Evolutionary conservation across 2,888 invertebrate species (phyloP), one percentile per base, ranked within the genome.

Genomic region (Rhyacophila evoluta): DNA sequence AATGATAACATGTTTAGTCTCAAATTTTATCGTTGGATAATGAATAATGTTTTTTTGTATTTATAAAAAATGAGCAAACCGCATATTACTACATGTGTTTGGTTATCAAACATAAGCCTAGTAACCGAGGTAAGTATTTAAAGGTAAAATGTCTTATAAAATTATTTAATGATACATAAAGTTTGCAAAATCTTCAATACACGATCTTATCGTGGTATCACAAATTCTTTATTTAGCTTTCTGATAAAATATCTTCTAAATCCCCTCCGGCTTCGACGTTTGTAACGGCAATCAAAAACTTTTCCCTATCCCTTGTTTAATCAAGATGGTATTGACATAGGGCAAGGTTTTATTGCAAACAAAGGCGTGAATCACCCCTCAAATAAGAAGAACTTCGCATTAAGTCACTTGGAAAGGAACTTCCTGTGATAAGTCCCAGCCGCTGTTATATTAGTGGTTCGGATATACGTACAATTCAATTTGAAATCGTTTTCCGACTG

Each of bases 311-410:
- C 77, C 79, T 75, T 79, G 75, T 81, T 81, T 81, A 81, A 81
- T 81, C 81, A 81, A 81, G 81, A 81, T 81, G 77, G 55, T 81
- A 81, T 81, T 81, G 81, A 81, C 81, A 79, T 79, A 81, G 81
- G 81, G 81, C 79, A 81, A 74, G 81, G 75, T 81, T 79, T 81
- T 77, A 78, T 77, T 38, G 81, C 79, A 79, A 77, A 79, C 79
- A 78, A 81, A 81, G 79, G 81, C 79, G 79, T 81, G 81, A 81
- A 79, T 81, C 81, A 81, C 79, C 74, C 81, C 81, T 77, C 77
- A 78, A 78, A 39, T 39, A 74, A 37, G 36, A 71, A 41, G 71
- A 71, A 41, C 75, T 39, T 72, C 28, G 70, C 70, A 75, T 71
- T 76, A 77, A 74, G 74, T 76, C 77, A 74, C 67, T 75, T 12